A percentile compares a stretch with the other conserved stretches of the same genome.
Evolutionary conservation across 2,888 invertebrate species (phyloP).

Genomic region (Matsumyia berberina): DNA sequence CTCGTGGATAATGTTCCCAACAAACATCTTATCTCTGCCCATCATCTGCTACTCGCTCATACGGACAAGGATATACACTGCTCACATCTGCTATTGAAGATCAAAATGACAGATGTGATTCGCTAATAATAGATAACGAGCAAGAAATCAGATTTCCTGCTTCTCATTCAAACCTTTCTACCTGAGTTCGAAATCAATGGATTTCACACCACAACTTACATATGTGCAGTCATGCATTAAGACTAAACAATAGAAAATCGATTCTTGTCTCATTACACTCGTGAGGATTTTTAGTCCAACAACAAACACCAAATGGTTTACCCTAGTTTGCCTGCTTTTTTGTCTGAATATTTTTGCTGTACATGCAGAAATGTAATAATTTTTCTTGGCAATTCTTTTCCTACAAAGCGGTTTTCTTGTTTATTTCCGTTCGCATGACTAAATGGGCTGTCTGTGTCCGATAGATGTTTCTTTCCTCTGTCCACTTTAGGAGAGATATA

Average conservation of each 20-base stretch:
- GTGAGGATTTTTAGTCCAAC: slow-evolving; percentile 48
- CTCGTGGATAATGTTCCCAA: neutral
- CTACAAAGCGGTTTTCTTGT: neutral
- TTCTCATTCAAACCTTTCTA: neutral
- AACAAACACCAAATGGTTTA: slow-evolving; percentile 24
- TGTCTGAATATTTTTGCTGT: neutral
- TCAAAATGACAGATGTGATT: slow-evolving; percentile 14
- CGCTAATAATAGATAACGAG: too few species aligned
- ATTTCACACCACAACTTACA: slow-evolving; percentile 2
- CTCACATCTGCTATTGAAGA: slow-evolving; percentile 8
- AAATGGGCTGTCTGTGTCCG: neutral
- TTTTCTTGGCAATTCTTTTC: slow-evolving; percentile 40
- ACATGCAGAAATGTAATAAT: slow-evolving; percentile 8
- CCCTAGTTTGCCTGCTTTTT: neutral
- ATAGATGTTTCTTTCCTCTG: neutral
- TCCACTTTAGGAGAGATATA: neutral
- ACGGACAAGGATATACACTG: neutral
- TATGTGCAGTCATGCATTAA: slow-evolving; percentile 34
- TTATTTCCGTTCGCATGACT: slow-evolving; percentile 31
- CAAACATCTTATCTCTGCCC: neutral
- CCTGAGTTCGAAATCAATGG: slow-evolving; percentile 11
- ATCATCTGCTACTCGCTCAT: neutral
- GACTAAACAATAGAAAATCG: slow-evolving; percentile 17
- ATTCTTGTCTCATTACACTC: slow-evolving; percentile 13
- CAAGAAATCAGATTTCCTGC: slow-evolving; percentile 9